phyloP scores from a whole-genome alignment of 2,888 invertebrate genomes.

The Halictus ligatus region DNA sequence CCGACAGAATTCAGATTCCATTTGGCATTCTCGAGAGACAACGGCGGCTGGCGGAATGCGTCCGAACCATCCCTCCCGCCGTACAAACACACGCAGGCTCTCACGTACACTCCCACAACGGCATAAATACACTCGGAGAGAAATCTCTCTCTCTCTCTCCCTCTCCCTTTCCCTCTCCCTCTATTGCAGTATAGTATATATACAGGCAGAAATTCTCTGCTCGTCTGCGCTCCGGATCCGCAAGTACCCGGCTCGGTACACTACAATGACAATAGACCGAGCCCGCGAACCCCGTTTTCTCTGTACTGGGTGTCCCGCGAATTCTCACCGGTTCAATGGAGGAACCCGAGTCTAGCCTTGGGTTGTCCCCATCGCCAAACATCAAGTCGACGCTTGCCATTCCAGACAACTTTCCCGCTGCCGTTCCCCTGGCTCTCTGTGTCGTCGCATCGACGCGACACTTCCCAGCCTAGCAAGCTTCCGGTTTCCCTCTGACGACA shows the following conservation, averaged over 20 bases:
- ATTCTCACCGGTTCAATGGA: conserved; percentile 34
- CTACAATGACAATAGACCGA: conserved; percentile 34
- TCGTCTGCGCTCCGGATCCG: conserved; percentile 27
- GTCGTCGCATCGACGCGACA: not conserved
- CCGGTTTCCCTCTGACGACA: not conserved
- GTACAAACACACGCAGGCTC: conserved; percentile 59
- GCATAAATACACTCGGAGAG: conserved; percentile 25
- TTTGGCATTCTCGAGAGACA: conserved; percentile 78
- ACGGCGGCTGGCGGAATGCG: conserved; percentile 72
- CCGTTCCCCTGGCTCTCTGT: not conserved
- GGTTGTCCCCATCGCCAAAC: conserved; percentile 3
- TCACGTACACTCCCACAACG: conserved; percentile 29
- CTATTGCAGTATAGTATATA: not conserved
- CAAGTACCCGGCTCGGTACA: conserved; percentile 21
- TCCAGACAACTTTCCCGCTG: conserved; percentile 2
- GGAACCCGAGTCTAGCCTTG: conserved; percentile 1
- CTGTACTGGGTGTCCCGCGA: conserved; percentile 21
- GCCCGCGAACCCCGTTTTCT: conserved; percentile 21
- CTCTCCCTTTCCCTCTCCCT: not conserved
- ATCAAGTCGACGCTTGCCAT: not conserved
- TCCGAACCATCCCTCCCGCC: conserved; percentile 59
- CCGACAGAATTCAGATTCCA: conserved; percentile 77
- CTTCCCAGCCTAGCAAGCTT: conserved; percentile 13
- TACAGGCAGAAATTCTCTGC: conserved; percentile 16
- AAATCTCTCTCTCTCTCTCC: conserved; percentile 7